Conservation (phyloP, 2,113 vertebrate species). For the Rutilus rutilus region DNA sequence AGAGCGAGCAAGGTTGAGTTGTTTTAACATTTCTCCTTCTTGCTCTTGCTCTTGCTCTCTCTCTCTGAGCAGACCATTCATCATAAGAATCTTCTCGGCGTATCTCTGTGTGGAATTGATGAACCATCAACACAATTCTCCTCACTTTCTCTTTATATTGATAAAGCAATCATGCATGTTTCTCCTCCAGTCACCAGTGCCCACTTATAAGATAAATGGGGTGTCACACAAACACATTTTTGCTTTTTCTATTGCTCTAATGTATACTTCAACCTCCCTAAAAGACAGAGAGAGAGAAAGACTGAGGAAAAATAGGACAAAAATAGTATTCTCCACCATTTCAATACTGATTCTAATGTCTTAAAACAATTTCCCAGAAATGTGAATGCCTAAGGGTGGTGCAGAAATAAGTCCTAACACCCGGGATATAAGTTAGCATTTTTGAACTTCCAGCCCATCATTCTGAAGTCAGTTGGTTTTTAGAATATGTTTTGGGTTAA, state of each 20-base stretch:
- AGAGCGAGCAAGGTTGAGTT: not conserved
- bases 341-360: not conserved
- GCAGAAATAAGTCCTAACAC: not conserved
- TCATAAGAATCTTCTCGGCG: constrained; percentile 56
- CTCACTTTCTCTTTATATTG: constrained; percentile 68
- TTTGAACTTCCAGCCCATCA: not conserved
- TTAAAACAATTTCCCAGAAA: not conserved
- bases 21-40: constrained; percentile 27
- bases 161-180: constrained; percentile 70
- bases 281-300: not conserved
- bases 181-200: constrained; percentile 56
- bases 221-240: constrained; percentile 57
- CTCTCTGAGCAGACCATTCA: constrained; percentile 65
- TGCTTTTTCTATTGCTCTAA: constrained; percentile 25
- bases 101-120: constrained; percentile 63
- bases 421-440: not conserved
- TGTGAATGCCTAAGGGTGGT: not conserved
- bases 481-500: not conserved
- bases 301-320: not conserved
- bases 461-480: not conserved
- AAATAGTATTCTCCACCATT: not conserved
- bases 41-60: not conserved
- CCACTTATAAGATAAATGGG: constrained; percentile 64
- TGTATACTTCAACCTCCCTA: constrained; percentile 16
- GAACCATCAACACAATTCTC: constrained; percentile 66